Base-by-base conservation (phyloP, 2,113 vertebrate species). In the Macheiramphus alcinus region DNA sequence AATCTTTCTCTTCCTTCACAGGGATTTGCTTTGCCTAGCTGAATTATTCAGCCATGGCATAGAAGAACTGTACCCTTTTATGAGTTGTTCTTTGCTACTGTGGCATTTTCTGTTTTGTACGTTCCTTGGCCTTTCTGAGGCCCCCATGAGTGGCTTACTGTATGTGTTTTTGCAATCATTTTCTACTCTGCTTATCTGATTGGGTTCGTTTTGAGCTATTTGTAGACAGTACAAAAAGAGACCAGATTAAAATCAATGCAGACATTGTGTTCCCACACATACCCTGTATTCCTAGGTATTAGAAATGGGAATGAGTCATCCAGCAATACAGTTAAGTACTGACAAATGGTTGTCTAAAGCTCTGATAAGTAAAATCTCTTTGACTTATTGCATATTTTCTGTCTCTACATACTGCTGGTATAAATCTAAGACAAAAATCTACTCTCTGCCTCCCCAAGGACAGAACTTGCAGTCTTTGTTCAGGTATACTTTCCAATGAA, bases 231-330 rank as follows among this genome's bases (percentile, higher is more conserved):
- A 86, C 88, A 93, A 90, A 96, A 96, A 89, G 82, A 97, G 80
- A 96, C 72, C 83, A 95, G 89, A 94, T 97, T 88, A 95, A 96
- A 97, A 96, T 97, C 90, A 92, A 90, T 91, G 86, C 92, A 86
- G 92, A 87, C 84, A 87, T 47, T 87, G 52, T 78, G 59, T 94
- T 93, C 92, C 80, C 81, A 96, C 58, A 81, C 75, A 75, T 76
- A 70, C 66, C 91, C 88, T 93, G 29, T 93, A 97, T 97, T 96
- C 94, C 90, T 92, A 96, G 92, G 88, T 95, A 95, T 84, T 88
- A 80, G 91, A 93, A 92, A 67, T 74, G 72, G 47, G 91, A 74
- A 92, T 95, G 93, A 96, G 90, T 97, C 94, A 97, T 90, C 56
- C 83, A 76, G 92, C 55, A 90, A 83, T 87, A 91, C 86, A 95